Conservation (phyloP, 2,113 vertebrate species). For the Sebastes schlegelii region DNA sequence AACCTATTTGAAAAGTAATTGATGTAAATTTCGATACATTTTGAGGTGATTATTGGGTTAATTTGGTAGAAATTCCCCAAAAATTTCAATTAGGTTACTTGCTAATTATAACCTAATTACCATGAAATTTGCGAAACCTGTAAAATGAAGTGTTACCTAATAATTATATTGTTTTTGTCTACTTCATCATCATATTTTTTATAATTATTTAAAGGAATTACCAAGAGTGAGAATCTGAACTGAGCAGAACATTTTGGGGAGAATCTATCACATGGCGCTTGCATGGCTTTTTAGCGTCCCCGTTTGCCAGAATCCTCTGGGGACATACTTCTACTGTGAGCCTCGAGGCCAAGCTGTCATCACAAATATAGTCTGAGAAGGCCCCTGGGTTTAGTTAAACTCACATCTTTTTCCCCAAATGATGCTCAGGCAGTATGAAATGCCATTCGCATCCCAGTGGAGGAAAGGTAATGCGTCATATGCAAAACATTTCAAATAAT, state of each 20-base stretch:
- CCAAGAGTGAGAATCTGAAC: background rate
- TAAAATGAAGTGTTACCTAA: too few species aligned
- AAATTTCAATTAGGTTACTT: too few species aligned
- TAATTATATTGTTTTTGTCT: background rate
- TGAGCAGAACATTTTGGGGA: background rate
- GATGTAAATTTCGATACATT: too few species aligned
- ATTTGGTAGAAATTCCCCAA: too few species aligned
- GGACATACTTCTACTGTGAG: slow-evolving; percentile 35
- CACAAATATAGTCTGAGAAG: slow-evolving; percentile 47
- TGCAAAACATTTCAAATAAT: slow-evolving; percentile 13
- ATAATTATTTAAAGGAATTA: background rate
- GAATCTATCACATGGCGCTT: slow-evolving; percentile 24
- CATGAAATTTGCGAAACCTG: too few species aligned
- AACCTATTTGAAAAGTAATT: too few species aligned
- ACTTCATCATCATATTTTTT: background rate
- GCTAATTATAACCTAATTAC: too few species aligned
- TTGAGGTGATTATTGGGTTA: too few species aligned
- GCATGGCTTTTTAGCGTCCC: slow-evolving; percentile 51
- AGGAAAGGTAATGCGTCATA: slow-evolving; percentile 25
- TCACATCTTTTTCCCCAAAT: slow-evolving; percentile 46
- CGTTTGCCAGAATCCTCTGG: slow-evolving; percentile 47
- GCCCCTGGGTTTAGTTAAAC: slow-evolving; percentile 50
- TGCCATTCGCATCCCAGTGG: slow-evolving; percentile 26
- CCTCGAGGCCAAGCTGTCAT: slow-evolving; percentile 55
- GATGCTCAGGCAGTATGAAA: slow-evolving; percentile 29